Evolutionary conservation across 2,888 invertebrate genomes (phyloP).

Genomic region (Lymantria dispar): DNA sequence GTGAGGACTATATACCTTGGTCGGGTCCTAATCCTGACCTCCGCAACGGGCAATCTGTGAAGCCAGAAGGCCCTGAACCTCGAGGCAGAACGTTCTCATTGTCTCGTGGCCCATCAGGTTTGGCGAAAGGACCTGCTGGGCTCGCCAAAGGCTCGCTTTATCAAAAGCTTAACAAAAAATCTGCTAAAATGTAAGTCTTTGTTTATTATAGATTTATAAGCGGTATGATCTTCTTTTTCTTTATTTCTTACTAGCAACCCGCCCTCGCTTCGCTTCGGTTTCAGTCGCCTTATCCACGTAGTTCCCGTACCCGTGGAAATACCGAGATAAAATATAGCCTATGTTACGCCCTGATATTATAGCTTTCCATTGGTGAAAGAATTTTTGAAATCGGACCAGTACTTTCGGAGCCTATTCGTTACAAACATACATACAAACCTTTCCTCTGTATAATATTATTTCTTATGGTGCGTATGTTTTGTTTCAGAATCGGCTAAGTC

Average conservation of each 20-base stretch:
- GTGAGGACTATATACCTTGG: slow-evolving; percentile 92
- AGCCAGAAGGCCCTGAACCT: slow-evolving; percentile 72
- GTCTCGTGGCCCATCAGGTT: slow-evolving; percentile 85
- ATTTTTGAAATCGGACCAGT: too few species aligned
- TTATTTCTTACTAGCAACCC: too few species aligned
- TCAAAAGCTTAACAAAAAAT: slow-evolving; percentile 83
- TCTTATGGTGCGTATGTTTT: not conserved
- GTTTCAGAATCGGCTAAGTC: not conserved
- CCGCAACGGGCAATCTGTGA: slow-evolving; percentile 80
- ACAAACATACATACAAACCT: too few species aligned
- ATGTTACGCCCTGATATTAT: too few species aligned
- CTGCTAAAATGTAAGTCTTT: slow-evolving; percentile 60
- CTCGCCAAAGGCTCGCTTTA: slow-evolving; percentile 91
- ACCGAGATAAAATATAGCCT: too few species aligned
- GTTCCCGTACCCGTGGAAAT: too few species aligned
- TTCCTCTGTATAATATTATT: not conserved
- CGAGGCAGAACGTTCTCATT: slow-evolving; percentile 61
- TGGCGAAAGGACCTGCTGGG: slow-evolving; percentile 88
- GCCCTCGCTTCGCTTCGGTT: too few species aligned
- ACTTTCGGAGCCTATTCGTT: too few species aligned
- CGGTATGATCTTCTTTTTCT: not conserved
- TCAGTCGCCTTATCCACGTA: too few species aligned
- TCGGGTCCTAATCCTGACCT: slow-evolving; percentile 88
- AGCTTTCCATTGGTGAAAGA: too few species aligned
- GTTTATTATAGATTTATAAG: not conserved